Conservation (phyloP, 2,888 invertebrate genomes). For the Camponotus fellah region DNA sequence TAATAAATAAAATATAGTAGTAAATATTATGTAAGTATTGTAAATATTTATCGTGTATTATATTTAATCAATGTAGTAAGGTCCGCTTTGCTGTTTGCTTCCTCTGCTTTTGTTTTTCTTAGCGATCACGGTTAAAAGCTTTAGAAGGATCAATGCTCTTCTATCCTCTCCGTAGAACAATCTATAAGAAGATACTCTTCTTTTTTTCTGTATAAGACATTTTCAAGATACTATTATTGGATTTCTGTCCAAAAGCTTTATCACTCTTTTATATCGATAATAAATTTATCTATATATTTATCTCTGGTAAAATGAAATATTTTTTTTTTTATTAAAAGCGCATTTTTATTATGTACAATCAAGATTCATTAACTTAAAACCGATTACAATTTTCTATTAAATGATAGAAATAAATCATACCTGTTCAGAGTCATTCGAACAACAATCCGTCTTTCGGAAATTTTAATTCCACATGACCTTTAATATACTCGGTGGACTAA, state of each 20-base stretch:
- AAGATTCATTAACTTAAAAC: background rate
- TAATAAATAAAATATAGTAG: too few species aligned
- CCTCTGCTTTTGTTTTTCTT: slow-evolving; percentile 27
- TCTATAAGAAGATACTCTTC: background rate
- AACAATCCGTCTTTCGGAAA: background rate
- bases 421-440: background rate
- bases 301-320: background rate
- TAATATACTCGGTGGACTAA: background rate
- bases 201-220: slow-evolving; percentile 37
- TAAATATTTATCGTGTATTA: slow-evolving; percentile 14
- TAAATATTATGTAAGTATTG: slow-evolving; percentile 16
- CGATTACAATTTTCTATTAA: background rate
- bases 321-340: background rate
- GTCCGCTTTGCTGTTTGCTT: slow-evolving; percentile 5
- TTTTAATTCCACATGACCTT: slow-evolving; percentile 2
- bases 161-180: background rate
- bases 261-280: slow-evolving; percentile 8
- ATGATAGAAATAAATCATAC: background rate
- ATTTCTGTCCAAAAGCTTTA: slow-evolving; percentile 28
- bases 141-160: slow-evolving; percentile 28
- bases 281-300: background rate
- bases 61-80: slow-evolving; percentile 18
- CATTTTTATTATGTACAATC: background rate
- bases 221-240: slow-evolving; percentile 29
- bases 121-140: slow-evolving; percentile 37